Evolutionary conservation across 2,888 invertebrate genomes (phyloP), one percentile per base, ranked within the genome.

Genomic region (Drosophila kanekoi): DNA sequence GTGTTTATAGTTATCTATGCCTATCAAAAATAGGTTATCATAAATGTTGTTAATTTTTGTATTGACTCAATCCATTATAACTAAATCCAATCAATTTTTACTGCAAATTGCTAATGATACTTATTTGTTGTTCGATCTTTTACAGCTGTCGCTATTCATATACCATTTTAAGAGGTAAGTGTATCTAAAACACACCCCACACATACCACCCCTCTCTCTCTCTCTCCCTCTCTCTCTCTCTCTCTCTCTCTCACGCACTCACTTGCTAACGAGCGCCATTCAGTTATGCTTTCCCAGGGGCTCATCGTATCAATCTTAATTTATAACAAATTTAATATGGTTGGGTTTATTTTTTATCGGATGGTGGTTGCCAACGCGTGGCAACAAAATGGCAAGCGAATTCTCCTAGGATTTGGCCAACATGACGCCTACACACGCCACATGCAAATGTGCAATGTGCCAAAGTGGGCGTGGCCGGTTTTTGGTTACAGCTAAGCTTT

Each of bases 261-360:
- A 28, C 28, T 28, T 2, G 28, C 28, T 23, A 62, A 44, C 44
- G 58, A 57, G 28, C 45, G 32, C 13, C 35, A 54, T 60, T 58
- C 44, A 48, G 48, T 45, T 49, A 47, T 43, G 16, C 38, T 54
- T 35, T 66, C 77, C 76, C 65, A 18, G 28, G 63, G 66, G 66
- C 58, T 47, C 76, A 43, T 61, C 67, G 80, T 73, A 86, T 82
- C 86, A 86, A 80, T 83, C 82, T 86, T 82, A 86, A 82, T 82
- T 83, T 86, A 76, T 80, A 80, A 58, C 73, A 78, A 83, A 83
- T 86, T 78, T 80, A 80, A 82, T 86, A 69, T 61, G 80, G 72
- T 65, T 79, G 60, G 40, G 38, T 28, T 16, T 52, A 23, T 68
- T 54, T 60, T 57, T 56, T 62, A 67, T 59, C 38, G 45, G 51